Evolutionary conservation across 2,113 vertebrate genomes (phyloP).

Genomic region (Monopterus albus): DNA sequence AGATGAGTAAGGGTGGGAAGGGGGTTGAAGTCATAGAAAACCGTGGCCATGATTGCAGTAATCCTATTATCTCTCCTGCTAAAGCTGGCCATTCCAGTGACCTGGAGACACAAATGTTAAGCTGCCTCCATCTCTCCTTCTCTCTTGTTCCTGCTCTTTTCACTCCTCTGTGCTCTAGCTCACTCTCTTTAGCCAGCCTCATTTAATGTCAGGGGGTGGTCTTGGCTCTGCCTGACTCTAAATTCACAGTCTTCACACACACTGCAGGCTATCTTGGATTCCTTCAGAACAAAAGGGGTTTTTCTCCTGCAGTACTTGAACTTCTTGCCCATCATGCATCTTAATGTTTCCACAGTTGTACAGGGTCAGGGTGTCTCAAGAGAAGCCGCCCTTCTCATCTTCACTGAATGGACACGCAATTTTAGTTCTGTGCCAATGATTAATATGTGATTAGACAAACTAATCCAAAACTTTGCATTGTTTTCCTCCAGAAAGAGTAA

Average conservation of each 20-base stretch:
- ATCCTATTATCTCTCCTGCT: constrained; percentile 86
- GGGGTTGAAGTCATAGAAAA: constrained; percentile 72
- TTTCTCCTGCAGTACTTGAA: constrained; percentile 72
- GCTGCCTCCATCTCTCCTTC: constrained; percentile 75
- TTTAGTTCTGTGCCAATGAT: constrained; percentile 49
- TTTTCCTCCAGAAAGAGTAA: constrained; percentile 67
- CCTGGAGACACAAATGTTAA: constrained; percentile 84
- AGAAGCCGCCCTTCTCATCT: constrained; percentile 29
- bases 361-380: constrained; percentile 44
- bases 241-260: constrained; percentile 77
- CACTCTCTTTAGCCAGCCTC: constrained; percentile 74
- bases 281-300: constrained; percentile 77
- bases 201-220: constrained; percentile 81
- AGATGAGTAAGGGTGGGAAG: constrained; percentile 42
- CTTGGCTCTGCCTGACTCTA: constrained; percentile 68
- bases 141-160: constrained; percentile 54
- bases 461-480: constrained; percentile 65
- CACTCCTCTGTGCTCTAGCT: constrained; percentile 62
- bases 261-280: constrained; percentile 73
- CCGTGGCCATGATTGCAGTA: constrained; percentile 80
- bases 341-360: constrained; percentile 60
- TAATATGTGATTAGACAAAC: constrained; percentile 71
- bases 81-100: constrained; percentile 83
- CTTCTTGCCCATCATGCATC: constrained; percentile 67
- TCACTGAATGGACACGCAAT: constrained; percentile 20